A percentile compares a stretch with the other conserved stretches of the same genome.
Conservation (phyloP, 2,797 vertebrate species). For the Threskiornis aethiopicus region DNA sequence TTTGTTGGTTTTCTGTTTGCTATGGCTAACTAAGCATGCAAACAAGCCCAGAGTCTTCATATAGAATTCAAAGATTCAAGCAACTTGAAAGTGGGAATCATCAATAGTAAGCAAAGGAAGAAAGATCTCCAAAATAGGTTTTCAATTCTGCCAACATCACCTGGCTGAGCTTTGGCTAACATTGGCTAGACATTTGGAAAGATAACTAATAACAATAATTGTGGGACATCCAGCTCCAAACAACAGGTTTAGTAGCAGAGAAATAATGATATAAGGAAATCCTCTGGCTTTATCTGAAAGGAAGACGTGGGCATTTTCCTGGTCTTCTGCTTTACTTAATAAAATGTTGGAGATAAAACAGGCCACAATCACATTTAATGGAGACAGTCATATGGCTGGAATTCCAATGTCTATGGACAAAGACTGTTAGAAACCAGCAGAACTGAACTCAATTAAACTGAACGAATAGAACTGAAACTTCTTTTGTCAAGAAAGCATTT, state of each 20-base stretch:
- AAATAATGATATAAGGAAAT: background rate
- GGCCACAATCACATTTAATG: fast-evolving
- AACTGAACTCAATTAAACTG: background rate
- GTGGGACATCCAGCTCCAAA: background rate
- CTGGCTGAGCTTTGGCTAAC: background rate
- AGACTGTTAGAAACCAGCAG: background rate
- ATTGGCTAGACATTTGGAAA: background rate
- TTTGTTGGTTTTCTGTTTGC: background rate
- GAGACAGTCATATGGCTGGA: background rate
- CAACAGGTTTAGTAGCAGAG: background rate
- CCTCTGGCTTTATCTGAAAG: background rate
- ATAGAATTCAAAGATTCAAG: background rate
- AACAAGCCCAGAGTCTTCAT: background rate
- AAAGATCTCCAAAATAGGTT: background rate
- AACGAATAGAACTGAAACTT: background rate
- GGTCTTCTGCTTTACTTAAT: background rate
- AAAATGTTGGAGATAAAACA: background rate
- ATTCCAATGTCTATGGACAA: background rate
- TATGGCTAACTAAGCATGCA: background rate
- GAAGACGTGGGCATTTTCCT: background rate
- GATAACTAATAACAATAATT: background rate
- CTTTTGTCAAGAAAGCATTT: background rate
- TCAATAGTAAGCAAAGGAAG: background rate
- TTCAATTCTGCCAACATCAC: background rate
- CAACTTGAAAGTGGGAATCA: background rate